Conservation (phyloP, 2,888 invertebrate species). For the Xylophagus ater region DNA sequence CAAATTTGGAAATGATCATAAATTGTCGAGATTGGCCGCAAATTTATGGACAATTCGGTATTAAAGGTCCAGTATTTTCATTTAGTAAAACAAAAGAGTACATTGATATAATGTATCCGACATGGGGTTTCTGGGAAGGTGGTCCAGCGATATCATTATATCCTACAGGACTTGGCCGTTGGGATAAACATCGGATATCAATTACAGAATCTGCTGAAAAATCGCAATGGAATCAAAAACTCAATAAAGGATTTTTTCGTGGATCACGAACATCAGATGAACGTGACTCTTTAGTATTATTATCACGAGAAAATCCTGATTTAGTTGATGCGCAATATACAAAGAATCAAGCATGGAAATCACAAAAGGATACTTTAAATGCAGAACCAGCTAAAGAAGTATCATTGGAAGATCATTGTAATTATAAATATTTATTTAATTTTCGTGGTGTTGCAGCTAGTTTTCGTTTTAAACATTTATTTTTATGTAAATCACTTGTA, state of each 20-base stretch:
- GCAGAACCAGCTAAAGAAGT: slow-evolving; percentile 76
- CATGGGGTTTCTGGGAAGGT: slow-evolving; percentile 98
- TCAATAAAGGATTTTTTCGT: slow-evolving; percentile 67
- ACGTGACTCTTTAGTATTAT: slow-evolving; percentile 72
- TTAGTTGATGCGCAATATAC: slow-evolving; percentile 89
- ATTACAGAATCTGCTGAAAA: slow-evolving; percentile 54
- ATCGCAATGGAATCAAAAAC: slow-evolving; percentile 67
- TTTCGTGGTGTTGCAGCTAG: slow-evolving; percentile 95
- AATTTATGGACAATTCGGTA: slow-evolving; percentile 50
- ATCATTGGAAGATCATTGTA: slow-evolving; percentile 82
- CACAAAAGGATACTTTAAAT: slow-evolving; percentile 82
- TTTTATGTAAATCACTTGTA: slow-evolving; percentile 83
- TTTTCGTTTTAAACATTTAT: slow-evolving; percentile 91
- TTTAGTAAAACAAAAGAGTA: slow-evolving; percentile 82
- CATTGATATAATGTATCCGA: slow-evolving; percentile 87
- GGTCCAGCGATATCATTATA: slow-evolving; percentile 92
- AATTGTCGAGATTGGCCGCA: slow-evolving; percentile 94
- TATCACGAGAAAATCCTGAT: slow-evolving; percentile 63
- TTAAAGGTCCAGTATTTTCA: slow-evolving; percentile 75
- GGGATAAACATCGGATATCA: slow-evolving; percentile 72
- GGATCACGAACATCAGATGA: slow-evolving; percentile 90
- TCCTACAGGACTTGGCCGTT: slow-evolving; percentile 86
- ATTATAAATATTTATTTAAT: slow-evolving; percentile 89
- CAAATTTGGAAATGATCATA: slow-evolving; percentile 74
- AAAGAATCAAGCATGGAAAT: slow-evolving; percentile 98